Evolutionary conservation across 2,888 invertebrate genomes (phyloP).

Genomic region (Ceramica pisi): DNA sequence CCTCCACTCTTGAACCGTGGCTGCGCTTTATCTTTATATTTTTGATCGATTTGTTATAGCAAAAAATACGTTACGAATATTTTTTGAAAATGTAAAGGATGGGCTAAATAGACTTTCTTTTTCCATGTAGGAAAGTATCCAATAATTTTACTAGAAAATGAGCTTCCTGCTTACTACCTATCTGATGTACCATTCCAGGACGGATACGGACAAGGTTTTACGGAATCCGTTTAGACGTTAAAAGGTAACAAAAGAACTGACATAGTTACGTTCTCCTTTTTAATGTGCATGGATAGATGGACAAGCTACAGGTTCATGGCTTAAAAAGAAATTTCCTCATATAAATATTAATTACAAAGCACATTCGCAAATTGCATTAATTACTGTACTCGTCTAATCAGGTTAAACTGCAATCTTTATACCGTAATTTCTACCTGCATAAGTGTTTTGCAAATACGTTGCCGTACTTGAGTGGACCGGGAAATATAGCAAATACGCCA

Average conservation of each 20-base stretch:
- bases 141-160: too few species aligned
- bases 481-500: constrained; percentile 25
- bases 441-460: constrained; percentile 31
- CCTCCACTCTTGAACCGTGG: too few species aligned
- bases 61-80: too few species aligned
- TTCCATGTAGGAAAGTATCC: too few species aligned
- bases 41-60: too few species aligned
- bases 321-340: neutral
- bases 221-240: too few species aligned
- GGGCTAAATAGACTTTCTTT: too few species aligned
- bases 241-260: neutral
- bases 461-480: neutral
- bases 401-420: neutral
- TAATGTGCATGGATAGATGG: neutral
- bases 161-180: too few species aligned
- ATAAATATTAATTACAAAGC: neutral
- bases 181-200: too few species aligned
- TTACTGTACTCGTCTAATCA: neutral
- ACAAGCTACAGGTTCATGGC: neutral
- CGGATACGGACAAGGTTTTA: too few species aligned
- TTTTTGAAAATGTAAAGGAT: too few species aligned
- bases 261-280: neutral
- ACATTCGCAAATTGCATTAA: neutral
- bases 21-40: too few species aligned
- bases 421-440: neutral